Base-by-base conservation (phyloP, 2,797 vertebrate species). In the Meriones psammophilus region DNA sequence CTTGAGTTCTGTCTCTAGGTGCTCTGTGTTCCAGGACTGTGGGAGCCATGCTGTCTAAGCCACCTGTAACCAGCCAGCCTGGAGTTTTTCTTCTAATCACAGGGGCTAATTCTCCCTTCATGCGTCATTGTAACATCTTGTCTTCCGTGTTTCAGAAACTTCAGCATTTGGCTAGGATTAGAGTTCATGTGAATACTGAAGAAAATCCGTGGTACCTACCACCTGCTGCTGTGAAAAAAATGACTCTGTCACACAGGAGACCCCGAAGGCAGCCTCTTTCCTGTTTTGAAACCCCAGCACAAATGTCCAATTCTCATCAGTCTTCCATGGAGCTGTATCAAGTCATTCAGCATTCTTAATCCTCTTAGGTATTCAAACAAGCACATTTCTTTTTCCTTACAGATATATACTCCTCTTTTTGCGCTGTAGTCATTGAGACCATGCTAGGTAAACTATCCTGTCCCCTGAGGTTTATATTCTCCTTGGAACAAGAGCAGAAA, bases 331-430 rank as follows among this genome's bases (percentile, higher is more conserved):
- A 89, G 46, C 14, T 79, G 1, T 46, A 13, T 33, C 18, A 69
- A 24, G 54, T 77, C 88, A 88, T 58, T 54, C 60, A 69, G 30
- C 58, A 71, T 71, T 18, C 85, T 94, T 9, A 22, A 66, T 89
- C 50, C 18, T 54, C 33, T 60, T 24, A 66, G 68, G 22, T 68
- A 5, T 86, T 68, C 30, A 71, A 56, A 77, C 56, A 91, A 91
- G 22, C 78, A 12, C 15, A 9, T 79, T 78, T 62, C 4, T 88
- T 73, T 39, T 46, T 68, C 64, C 91, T 24, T 39, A 77, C 18
- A 62, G 8, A n/a, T 89, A 73, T 64, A 62, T 84, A 10, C 7
- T 36, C 26, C 8, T 83, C 30, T 71, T 28, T 78, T 24, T 8
- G 10, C 39, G 2, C 54, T 3, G 5, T 18, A 33, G 42, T 39